A percentile compares a stretch with the other conserved stretches of the same genome.
Conservation (phyloP, 2,888 invertebrate genomes). For the Lasioglossum marginatum region DNA sequence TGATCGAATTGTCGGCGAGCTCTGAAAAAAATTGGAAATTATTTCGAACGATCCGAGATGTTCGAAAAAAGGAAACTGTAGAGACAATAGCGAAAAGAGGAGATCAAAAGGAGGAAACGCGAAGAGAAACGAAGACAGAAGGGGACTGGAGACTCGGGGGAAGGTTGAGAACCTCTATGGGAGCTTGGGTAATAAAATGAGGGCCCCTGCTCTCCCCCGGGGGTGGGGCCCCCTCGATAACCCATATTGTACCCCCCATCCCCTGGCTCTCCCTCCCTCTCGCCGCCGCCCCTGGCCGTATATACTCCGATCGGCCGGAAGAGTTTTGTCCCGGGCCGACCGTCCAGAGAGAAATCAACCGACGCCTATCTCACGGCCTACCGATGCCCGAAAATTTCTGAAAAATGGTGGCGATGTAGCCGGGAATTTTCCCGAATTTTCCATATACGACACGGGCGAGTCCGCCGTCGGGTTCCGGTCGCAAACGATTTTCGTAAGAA, state of each 20-base stretch:
- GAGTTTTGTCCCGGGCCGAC: conserved; percentile 81
- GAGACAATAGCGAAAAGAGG: background rate
- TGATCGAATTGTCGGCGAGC: background rate
- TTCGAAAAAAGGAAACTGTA: background rate
- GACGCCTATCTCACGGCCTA: conserved; percentile 60
- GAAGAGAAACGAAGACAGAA: background rate
- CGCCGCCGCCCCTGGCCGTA: conserved; percentile 83
- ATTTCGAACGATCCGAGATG: background rate
- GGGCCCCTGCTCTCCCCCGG: conserved; percentile 83
- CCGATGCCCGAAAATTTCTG: conserved; percentile 73
- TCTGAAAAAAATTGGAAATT: background rate
- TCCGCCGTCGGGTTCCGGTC: conserved; percentile 47
- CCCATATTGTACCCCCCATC: conserved; percentile 84
- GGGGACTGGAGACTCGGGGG: conserved; percentile 25
- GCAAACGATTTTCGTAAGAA: conserved; percentile 78
- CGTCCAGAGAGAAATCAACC: conserved; percentile 80
- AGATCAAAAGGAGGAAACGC: background rate
- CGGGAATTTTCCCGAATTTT: conserved; percentile 78
- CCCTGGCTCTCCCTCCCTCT: conserved; percentile 72
- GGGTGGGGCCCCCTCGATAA: conserved; percentile 84
- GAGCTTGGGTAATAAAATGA: conserved; percentile 84
- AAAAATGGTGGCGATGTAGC: conserved; percentile 79
- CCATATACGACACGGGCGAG: conserved; percentile 60
- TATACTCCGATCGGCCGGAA: conserved; percentile 82
- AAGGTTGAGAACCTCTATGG: conserved; percentile 82